Evolutionary conservation across 2,888 invertebrate genomes (phyloP).

Genomic region (Perizoma affinitatum): DNA sequence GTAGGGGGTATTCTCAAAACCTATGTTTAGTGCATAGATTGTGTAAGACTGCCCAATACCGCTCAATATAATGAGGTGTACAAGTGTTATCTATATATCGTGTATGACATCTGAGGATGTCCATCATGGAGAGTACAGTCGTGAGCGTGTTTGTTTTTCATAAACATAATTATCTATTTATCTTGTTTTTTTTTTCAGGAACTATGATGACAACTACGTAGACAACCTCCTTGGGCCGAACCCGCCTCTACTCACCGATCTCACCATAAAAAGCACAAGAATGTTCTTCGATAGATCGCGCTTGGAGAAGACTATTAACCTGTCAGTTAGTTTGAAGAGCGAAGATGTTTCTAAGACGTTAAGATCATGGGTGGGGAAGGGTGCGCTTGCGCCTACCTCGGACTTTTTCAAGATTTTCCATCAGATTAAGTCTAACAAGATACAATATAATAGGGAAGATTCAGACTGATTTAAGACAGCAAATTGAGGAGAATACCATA

Average conservation of each 20-base stretch:
- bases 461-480: conserved; percentile 36
- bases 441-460: conserved; percentile 42
- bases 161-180: neutral
- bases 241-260: conserved; percentile 61
- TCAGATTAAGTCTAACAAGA: conserved; percentile 59
- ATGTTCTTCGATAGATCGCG: conserved; percentile 52
- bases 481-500: too few relatives aligned
- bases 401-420: conserved; percentile 61
- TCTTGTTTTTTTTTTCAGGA: conserved; percentile 18
- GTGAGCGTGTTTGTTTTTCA: too few relatives aligned
- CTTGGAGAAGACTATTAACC: conserved; percentile 57
- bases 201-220: conserved; percentile 56
- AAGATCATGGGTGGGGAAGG: conserved; percentile 54
- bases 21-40: too few relatives aligned
- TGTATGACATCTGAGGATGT: too few relatives aligned
- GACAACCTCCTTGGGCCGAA: conserved; percentile 60
- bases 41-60: too few relatives aligned
- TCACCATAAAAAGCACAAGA: conserved; percentile 51
- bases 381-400: conserved; percentile 59
- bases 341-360: conserved; percentile 58
- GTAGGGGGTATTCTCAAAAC: too few relatives aligned
- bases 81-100: too few relatives aligned
- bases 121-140: too few relatives aligned
- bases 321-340: conserved; percentile 54
- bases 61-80: too few relatives aligned